These are phyloP conservation scores for Tautogolabrus adspersus DNA, from an alignment of 2,113 vertebrate genomes.

Conservation along the genomic window DNA sequence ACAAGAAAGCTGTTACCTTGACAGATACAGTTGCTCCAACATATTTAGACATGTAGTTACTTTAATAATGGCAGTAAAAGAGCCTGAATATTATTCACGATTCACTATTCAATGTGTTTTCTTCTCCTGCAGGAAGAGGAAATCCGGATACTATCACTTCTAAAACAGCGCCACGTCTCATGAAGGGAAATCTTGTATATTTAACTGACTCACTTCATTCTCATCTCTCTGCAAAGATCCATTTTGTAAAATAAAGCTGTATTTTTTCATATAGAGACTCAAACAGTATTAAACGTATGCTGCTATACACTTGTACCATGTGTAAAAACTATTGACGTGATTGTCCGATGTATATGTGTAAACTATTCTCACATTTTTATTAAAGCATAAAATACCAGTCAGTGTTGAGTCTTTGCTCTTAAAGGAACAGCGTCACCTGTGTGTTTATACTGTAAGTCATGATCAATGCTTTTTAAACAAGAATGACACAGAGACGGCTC, in stretches of 20 bases:
- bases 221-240: conserved; percentile 69
- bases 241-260: conserved; percentile 90
- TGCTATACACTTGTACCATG: conserved; percentile 87
- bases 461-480: neutral
- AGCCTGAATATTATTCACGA: neutral
- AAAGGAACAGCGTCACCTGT: neutral
- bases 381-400: conserved; percentile 83
- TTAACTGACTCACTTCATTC: conserved; percentile 60
- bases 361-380: conserved; percentile 87
- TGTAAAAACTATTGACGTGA: conserved; percentile 86
- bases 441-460: too few relatives aligned
- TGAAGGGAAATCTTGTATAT: conserved; percentile 70
- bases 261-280: conserved; percentile 88
- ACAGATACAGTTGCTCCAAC: too few relatives aligned
- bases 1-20: too few relatives aligned
- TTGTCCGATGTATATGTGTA: conserved; percentile 86
- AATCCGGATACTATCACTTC: conserved; percentile 89
- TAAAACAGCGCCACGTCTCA: conserved; percentile 72
- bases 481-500: neutral
- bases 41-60: too few relatives aligned
- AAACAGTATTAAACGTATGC: conserved; percentile 86
- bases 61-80: too few relatives aligned
- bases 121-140: conserved; percentile 88
- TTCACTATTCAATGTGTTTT: neutral
- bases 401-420: neutral